Base-by-base conservation (phyloP, 2,888 invertebrate genomes). In the Agapostemon virescens region DNA sequence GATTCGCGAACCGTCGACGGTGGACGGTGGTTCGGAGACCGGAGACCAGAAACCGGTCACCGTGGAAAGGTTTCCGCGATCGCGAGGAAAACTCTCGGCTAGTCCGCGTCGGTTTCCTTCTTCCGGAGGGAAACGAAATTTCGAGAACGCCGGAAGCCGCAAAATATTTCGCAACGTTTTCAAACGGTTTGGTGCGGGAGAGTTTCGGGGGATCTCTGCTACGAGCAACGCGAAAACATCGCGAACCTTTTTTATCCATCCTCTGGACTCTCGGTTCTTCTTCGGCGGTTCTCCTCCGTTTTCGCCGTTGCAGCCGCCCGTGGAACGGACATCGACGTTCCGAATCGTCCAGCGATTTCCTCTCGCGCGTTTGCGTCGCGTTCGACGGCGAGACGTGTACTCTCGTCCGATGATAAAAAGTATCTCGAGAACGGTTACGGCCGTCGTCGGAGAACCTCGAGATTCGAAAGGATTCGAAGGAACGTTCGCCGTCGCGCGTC, bases 51-150 rank as follows among this genome's bases (percentile, higher is more conserved):
- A 3, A 38, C 23, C 20, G 36, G 23, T 20, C 38, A 63, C 49
- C 77, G 20, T 49, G 20, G 40, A 20, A 69, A 76, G 75, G 42
- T 78, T 78, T 38, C 9, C 45, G 9, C 9, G 68, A 45, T 58
- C 20, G 33, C 20, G 36, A 45, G 58, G 30, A 33, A 63, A 63
- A 61, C 55, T 20, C 45, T n/a, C 36, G 36, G 17, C 66, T 45
- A 36, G 17, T 26, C 38, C 52, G 69, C 26, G 17, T 20, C n/a
- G n/a, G n/a, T n/a, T 1, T 26, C 38, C 26, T 66, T 66, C 66
- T 30, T 15, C 40, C n/a, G 15, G 40, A 17, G 40, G 26, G 38
- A 13, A 15, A 11, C 11, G 69, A 30, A 58, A 55, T 70, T 40
- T 40, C 58, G 15, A 26, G 30, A 26, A n/a, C 20, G 49, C 36